These are phyloP conservation scores for Gymnocheta viridis DNA, from an alignment of 2,888 invertebrate species.

Conservation along the genomic window DNA sequence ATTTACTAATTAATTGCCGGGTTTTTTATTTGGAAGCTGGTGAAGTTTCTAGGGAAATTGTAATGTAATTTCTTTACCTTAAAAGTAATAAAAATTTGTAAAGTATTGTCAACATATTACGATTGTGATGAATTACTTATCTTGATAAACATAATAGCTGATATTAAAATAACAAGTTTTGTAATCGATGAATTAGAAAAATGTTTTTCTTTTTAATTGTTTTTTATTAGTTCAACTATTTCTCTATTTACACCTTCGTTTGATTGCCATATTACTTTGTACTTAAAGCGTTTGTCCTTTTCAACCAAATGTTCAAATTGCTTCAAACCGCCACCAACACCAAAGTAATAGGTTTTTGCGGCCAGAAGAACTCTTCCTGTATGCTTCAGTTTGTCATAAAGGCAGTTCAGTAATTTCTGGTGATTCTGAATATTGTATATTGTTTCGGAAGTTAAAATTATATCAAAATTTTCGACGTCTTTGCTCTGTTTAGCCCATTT, in stretches of 20 bases:
- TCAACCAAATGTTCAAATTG: slow-evolving; percentile 88
- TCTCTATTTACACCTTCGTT: slow-evolving; percentile 81
- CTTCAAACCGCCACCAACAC: slow-evolving; percentile 93
- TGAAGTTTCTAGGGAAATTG: too few species aligned
- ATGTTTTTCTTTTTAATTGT: background rate
- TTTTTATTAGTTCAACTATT: slow-evolving; percentile 76
- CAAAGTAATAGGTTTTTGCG: slow-evolving; percentile 96
- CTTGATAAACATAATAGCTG: too few species aligned
- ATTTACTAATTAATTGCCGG: too few species aligned
- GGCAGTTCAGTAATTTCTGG: slow-evolving; percentile 87
- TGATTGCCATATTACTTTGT: slow-evolving; percentile 86
- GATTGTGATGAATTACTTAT: too few species aligned
- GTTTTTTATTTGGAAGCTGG: too few species aligned
- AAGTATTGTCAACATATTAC: too few species aligned
- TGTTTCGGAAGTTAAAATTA: slow-evolving; percentile 95
- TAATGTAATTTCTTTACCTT: too few species aligned
- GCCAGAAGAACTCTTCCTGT: slow-evolving; percentile 89
- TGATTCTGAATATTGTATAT: slow-evolving; percentile 94
- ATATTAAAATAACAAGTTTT: too few species aligned
- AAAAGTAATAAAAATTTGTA: too few species aligned
- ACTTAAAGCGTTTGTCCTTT: slow-evolving; percentile 83
- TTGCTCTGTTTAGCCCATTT: slow-evolving; percentile 83
- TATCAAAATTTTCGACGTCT: slow-evolving; percentile 86
- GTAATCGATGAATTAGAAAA: too few species aligned
- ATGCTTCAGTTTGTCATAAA: slow-evolving; percentile 84